Percentiles rank a stretch among this genome's conserved stretches.
Conservation (phyloP, 2,113 vertebrate species). For the Nestor notabilis region DNA sequence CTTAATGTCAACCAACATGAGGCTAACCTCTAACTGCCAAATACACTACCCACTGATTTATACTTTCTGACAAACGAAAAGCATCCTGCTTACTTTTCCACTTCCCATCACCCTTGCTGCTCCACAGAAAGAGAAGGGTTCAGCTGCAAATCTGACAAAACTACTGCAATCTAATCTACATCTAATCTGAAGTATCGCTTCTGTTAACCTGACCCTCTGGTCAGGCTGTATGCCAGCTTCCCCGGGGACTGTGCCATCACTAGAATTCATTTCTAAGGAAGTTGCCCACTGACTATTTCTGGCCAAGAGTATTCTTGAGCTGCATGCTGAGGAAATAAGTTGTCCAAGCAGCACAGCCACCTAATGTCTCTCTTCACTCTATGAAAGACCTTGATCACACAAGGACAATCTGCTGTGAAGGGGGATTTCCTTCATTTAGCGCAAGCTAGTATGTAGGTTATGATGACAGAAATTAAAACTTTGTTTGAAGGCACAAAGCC, state of each 20-base stretch:
- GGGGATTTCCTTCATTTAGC: neutral
- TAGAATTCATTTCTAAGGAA: neutral
- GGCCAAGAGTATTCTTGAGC: neutral
- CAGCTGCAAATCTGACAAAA: neutral
- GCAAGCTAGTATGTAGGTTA: neutral
- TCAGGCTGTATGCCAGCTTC: neutral
- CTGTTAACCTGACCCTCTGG: neutral
- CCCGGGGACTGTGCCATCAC: accelerated
- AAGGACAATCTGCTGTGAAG: neutral
- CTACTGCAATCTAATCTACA: neutral
- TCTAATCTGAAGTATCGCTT: neutral
- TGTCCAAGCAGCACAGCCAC: neutral
- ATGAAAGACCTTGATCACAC: neutral
- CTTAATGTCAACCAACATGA: neutral
- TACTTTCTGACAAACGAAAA: neutral
- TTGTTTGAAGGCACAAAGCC: neutral
- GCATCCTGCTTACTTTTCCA: neutral
- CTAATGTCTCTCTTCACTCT: neutral
- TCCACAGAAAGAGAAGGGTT: neutral
- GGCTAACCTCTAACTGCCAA: neutral
- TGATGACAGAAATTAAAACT: slow-evolving; percentile 6
- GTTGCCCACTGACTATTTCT: neutral
- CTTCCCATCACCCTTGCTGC: neutral
- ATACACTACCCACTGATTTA: neutral
- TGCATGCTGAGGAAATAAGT: neutral